A percentile compares a stretch with the other conserved stretches of the same genome.
These are phyloP conservation scores for Aporophyla nigra DNA, from an alignment of 2,888 invertebrate genomes.

Conservation along the genomic window DNA sequence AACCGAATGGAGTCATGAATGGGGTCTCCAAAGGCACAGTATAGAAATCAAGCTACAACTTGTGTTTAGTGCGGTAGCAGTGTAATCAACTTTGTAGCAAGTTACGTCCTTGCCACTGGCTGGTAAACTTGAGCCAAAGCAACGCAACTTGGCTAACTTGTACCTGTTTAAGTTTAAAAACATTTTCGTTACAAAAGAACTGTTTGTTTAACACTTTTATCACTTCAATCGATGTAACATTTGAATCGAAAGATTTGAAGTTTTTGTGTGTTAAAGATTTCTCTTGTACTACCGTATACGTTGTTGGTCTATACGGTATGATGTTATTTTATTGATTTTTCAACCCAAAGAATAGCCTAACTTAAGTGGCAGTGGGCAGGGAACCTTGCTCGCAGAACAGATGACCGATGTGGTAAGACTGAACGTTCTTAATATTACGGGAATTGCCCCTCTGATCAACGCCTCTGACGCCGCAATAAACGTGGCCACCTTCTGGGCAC, in stretches of 20 bases:
- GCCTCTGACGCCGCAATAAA: too few relatives aligned
- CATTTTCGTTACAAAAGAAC: conserved; percentile 55
- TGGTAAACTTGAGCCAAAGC: conserved; percentile 64
- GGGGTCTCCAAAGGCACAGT: conserved; percentile 51
- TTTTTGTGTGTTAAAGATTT: conserved; percentile 3
- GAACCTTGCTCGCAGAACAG: too few relatives aligned
- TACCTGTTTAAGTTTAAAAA: conserved; percentile 70
- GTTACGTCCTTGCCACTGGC: conserved; percentile 70
- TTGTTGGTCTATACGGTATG: too few relatives aligned
- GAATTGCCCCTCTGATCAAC: too few relatives aligned
- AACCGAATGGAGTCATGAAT: conserved; percentile 55
- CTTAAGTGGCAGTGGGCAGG: too few relatives aligned
- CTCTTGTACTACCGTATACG: neutral
- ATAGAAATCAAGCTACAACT: conserved; percentile 75
- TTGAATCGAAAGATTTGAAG: conserved; percentile 35
- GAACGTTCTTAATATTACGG: too few relatives aligned
- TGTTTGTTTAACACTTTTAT: conserved; percentile 53
- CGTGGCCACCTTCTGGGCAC: too few relatives aligned
- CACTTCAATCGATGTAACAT: conserved; percentile 38
- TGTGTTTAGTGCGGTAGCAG: conserved; percentile 73
- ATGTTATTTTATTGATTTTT: too few relatives aligned
- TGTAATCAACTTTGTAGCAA: conserved; percentile 80
- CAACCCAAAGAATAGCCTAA: too few relatives aligned
- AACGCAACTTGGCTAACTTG: conserved; percentile 65
- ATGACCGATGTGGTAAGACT: too few relatives aligned